Conservation (phyloP, 1,140 invertebrate species). For the Paracyclopina nana region DNA sequence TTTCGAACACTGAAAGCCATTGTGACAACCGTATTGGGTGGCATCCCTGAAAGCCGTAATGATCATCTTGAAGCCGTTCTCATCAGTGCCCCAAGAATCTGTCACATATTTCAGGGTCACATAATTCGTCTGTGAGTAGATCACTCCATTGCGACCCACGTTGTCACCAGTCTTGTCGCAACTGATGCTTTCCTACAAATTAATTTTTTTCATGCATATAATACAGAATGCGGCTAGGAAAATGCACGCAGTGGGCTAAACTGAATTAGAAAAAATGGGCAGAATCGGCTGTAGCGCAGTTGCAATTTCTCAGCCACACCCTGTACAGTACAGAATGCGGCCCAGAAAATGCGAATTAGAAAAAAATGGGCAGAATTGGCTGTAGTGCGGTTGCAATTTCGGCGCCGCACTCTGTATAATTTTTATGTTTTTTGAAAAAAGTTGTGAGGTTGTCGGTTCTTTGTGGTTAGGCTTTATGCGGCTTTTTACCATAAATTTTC, state of each 20-base stretch:
- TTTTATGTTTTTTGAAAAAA: neutral
- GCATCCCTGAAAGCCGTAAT: constrained; percentile 69
- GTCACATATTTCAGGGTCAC: constrained; percentile 82
- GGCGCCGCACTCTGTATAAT: too few relatives aligned
- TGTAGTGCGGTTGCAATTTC: too few relatives aligned
- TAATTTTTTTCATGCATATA: too few relatives aligned
- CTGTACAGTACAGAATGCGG: too few relatives aligned
- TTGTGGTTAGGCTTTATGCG: neutral
- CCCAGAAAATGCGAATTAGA: too few relatives aligned
- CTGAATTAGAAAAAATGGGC: too few relatives aligned
- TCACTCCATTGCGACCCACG: constrained; percentile 28
- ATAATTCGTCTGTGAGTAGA: constrained; percentile 75
- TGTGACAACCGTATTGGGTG: constrained; percentile 13
- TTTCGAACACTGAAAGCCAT: constrained; percentile 14
- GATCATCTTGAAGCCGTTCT: constrained; percentile 73
- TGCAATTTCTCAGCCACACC: too few relatives aligned
- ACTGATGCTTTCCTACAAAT: too few relatives aligned
- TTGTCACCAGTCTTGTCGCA: constrained; percentile 9
- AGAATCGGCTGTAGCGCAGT: too few relatives aligned
- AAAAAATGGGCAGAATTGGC: too few relatives aligned
- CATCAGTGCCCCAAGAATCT: constrained; percentile 68
- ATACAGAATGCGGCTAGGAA: too few relatives aligned
- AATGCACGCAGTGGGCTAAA: too few relatives aligned
- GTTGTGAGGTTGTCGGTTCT: neutral
- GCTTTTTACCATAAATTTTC: constrained; percentile 50